Percentiles rank a stretch among this genome's conserved stretches.
These are phyloP conservation scores for Entomyzon cyanotis DNA, from an alignment of 2,113 vertebrate genomes.

Conservation along the genomic window DNA sequence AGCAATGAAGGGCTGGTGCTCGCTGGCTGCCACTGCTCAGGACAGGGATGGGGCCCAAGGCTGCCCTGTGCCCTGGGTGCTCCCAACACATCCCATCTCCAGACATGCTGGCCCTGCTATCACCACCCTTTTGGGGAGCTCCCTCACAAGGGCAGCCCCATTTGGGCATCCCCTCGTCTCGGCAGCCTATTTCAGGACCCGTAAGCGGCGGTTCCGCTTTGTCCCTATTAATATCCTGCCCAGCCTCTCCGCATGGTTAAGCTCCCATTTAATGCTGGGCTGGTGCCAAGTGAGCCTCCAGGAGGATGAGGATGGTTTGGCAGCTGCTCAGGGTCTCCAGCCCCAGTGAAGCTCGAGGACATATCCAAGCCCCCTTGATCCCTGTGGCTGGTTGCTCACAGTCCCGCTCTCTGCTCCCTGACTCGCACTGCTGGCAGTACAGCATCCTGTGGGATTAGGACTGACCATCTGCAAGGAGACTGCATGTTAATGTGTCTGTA, in stretches of 20 bases:
- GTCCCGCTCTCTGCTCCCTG: background rate
- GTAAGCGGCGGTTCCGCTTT: background rate
- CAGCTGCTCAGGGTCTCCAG: background rate
- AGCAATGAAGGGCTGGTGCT: accelerated
- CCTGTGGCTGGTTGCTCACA: accelerated
- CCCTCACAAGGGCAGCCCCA: background rate
- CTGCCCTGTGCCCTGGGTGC: background rate
- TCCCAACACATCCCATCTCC: background rate
- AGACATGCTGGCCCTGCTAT: background rate
- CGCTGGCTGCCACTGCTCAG: background rate
- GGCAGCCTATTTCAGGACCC: background rate
- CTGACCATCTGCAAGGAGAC: background rate
- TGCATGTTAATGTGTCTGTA: background rate
- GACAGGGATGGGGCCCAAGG: accelerated
- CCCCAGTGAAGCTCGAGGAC: background rate
- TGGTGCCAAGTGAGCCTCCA: background rate
- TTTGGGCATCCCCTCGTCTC: background rate
- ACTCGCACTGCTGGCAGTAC: background rate
- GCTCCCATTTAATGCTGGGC: background rate
- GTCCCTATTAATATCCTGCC: slow-evolving; percentile 19
- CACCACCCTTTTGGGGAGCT: accelerated
- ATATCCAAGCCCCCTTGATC: background rate
- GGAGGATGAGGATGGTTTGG: background rate
- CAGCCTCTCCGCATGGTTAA: background rate
- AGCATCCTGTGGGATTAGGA: background rate